These are phyloP conservation scores for Cuculus canorus DNA, from an alignment of 2,797 vertebrate species.

Conservation along the genomic window DNA sequence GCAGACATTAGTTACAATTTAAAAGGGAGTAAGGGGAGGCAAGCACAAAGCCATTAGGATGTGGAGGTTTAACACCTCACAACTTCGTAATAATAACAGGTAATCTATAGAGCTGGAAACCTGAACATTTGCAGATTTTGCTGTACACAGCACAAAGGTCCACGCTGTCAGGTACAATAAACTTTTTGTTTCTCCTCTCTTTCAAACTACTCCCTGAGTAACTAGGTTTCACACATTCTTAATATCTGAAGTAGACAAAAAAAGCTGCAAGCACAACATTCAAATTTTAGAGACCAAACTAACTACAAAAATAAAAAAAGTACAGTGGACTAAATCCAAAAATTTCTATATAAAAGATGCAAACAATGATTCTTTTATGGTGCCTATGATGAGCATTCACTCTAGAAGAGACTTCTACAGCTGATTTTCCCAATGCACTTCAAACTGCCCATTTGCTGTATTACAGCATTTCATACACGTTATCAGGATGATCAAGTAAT, in stretches of 20 bases:
- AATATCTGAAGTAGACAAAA: neutral
- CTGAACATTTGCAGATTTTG: neutral
- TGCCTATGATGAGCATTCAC: neutral
- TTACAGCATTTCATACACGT: neutral
- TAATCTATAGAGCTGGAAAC: neutral
- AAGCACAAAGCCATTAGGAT: neutral
- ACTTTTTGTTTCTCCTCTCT: neutral
- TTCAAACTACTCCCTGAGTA: neutral
- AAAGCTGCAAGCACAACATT: rapidly evolving
- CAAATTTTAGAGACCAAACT: neutral
- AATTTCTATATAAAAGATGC: neutral
- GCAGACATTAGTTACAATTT: neutral
- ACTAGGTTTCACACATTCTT: neutral
- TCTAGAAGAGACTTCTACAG: neutral
- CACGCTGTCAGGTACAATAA: neutral
- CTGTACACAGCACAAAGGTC: neutral
- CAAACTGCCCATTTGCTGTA: neutral
- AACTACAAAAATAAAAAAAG: neutral
- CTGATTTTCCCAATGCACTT: neutral
- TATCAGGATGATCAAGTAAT: neutral
- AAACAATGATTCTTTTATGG: neutral
- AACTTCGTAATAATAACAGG: neutral
- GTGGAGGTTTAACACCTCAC: neutral
- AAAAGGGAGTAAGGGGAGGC: neutral
- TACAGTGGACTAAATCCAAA: neutral